Conservation (phyloP, 2,888 invertebrate genomes). For the Pomacea canaliculata region DNA sequence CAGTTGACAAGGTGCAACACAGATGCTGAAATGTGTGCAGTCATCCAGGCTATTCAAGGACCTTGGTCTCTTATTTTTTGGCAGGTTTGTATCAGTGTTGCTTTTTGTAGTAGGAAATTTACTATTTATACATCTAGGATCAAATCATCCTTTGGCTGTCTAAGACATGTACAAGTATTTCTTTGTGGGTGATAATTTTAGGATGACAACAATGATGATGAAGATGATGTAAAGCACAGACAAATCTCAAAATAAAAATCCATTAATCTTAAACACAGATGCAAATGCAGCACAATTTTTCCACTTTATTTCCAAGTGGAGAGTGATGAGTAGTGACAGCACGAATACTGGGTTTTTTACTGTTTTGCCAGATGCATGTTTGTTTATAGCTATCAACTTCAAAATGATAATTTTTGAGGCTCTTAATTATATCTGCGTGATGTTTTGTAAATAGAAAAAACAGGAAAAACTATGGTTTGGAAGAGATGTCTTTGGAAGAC, state of each 20-base stretch:
- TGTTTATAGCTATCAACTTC: too few species aligned
- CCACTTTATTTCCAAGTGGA: background rate
- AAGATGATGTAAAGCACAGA: too few species aligned
- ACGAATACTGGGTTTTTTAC: background rate
- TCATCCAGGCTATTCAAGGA: conserved; percentile 78
- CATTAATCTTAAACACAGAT: too few species aligned
- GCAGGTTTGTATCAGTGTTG: conserved; percentile 63
- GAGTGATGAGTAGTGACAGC: background rate
- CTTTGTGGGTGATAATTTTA: too few species aligned
- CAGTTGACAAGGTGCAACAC: conserved; percentile 43
- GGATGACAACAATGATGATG: too few species aligned
- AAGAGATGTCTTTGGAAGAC: conserved; percentile 87
- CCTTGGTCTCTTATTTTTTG: conserved; percentile 88
- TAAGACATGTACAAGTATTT: too few species aligned
- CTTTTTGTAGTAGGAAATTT: background rate
- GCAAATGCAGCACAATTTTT: too few species aligned
- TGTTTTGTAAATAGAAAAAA: background rate
- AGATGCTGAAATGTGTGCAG: conserved; percentile 64
- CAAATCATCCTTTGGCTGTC: too few species aligned
- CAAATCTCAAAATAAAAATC: too few species aligned
- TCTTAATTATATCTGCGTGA: background rate
- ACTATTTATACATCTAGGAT: background rate
- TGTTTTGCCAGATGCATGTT: too few species aligned
- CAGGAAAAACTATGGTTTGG: conserved; percentile 79
- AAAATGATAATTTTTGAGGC: too few species aligned